These are phyloP conservation scores for Babylonia areolata DNA, from an alignment of 1,140 invertebrate genomes.

Conservation along the genomic window DNA sequence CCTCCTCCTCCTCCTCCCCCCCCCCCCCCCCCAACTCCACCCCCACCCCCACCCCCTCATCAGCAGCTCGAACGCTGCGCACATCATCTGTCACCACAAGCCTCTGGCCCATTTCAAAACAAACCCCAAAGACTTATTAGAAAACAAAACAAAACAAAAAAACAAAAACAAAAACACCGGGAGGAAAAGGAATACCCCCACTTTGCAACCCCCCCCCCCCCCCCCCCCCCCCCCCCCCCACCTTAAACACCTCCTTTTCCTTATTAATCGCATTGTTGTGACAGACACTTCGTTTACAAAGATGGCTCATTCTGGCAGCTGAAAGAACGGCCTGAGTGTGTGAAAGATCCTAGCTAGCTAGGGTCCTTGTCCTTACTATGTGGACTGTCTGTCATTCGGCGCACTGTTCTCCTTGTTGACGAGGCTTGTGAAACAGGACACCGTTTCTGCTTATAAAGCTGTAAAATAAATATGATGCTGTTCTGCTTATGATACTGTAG, in stretches of 20 bases:
- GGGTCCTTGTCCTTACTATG: too few species aligned
- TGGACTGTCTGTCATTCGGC: too few species aligned
- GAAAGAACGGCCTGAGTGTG: too few species aligned
- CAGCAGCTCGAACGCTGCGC: background rate
- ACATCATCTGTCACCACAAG: background rate
- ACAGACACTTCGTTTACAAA: background rate
- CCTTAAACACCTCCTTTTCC: background rate
- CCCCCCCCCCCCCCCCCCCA: background rate
- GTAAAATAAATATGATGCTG: too few species aligned
- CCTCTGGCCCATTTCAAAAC: slow-evolving; percentile 6
- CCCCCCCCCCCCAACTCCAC: background rate
- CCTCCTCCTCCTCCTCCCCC: background rate
- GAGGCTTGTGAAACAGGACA: too few species aligned
- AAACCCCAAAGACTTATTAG: background rate
- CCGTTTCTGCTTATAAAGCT: too few species aligned
- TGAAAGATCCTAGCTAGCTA: too few species aligned
- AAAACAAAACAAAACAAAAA: background rate
- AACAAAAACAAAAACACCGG: too few species aligned
- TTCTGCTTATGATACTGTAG: too few species aligned
- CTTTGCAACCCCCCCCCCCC: background rate
- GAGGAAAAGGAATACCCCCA: too few species aligned
- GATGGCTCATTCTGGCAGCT: background rate
- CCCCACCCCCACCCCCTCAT: background rate
- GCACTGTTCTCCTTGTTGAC: too few species aligned
- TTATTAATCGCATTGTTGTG: background rate